Conservation (phyloP, 30 jellyfish, hydroid and myxozoan genomes). For the Calvadosia cruxmelitensis region DNA sequence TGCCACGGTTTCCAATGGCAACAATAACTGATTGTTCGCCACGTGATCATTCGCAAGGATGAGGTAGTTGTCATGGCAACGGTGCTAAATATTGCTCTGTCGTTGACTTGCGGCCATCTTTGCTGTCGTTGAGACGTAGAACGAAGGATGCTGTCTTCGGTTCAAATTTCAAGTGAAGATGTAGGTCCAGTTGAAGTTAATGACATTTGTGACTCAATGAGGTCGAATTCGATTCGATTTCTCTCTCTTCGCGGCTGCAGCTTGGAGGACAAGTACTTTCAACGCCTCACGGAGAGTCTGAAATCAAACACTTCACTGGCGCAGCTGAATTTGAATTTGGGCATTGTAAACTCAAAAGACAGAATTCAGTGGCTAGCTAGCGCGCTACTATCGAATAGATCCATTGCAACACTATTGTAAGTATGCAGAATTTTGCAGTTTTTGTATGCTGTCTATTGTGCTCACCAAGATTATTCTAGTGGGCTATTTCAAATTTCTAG, state of each 20-base stretch:
- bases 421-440: constrained; percentile 4
- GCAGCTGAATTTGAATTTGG: constrained; percentile 79
- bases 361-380: constrained; percentile 78
- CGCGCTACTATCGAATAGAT: constrained; percentile 54
- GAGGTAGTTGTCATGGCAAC: too few species aligned
- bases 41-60: too few species aligned
- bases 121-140: too few species aligned
- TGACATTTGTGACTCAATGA: constrained; percentile 80
- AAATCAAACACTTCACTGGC: constrained; percentile 68
- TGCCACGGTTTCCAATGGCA: too few species aligned
- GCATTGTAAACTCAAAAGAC: constrained; percentile 52
- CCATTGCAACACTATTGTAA: constrained; percentile 64
- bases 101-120: too few species aligned
- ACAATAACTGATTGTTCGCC: too few species aligned
- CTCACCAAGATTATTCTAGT: too few species aligned
- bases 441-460: not conserved
- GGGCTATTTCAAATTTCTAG: too few species aligned
- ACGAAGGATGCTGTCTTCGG: constrained; percentile 78
- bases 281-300: constrained; percentile 51
- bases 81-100: too few species aligned
- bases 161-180: constrained; percentile 93
- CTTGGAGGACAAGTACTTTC: constrained; percentile 56
- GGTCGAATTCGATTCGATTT: constrained; percentile 68
- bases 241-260: constrained; percentile 87
- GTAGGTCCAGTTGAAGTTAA: constrained; percentile 60